Conservation (phyloP, 1,140 invertebrate species). For the Berghia stephanieae region DNA sequence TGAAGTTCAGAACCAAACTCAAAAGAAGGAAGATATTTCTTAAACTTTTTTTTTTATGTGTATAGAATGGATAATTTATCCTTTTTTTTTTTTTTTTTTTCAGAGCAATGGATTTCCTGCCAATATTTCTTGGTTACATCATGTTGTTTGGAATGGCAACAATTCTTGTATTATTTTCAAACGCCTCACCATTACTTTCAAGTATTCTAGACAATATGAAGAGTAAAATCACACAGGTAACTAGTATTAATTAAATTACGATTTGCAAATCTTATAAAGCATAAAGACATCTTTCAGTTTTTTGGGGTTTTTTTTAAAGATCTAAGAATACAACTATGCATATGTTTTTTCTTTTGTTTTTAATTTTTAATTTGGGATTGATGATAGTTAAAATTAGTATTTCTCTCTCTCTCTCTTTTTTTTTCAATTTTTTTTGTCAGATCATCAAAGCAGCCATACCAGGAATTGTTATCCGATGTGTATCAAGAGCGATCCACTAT, state of each 20-base stretch:
- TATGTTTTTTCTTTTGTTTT: too few species aligned
- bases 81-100: conserved; percentile 8
- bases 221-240: conserved; percentile 36
- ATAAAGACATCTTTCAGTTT: neutral
- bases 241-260: neutral
- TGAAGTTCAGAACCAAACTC: too few species aligned
- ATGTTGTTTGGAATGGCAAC: conserved; percentile 35
- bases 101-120: conserved; percentile 45
- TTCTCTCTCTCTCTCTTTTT: too few species aligned
- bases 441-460: conserved; percentile 31
- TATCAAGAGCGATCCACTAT: conserved; percentile 26
- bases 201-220: conserved; percentile 35
- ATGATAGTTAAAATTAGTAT: too few species aligned
- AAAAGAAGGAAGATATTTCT: too few species aligned
- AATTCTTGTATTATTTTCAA: conserved; percentile 38
- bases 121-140: conserved; percentile 39
- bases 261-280: neutral
- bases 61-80: too few species aligned
- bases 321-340: too few species aligned
- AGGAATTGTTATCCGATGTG: conserved; percentile 26
- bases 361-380: too few species aligned
- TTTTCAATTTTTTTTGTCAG: conserved; percentile 29
- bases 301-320: neutral
- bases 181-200: conserved; percentile 35
- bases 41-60: too few species aligned